These are phyloP conservation scores for Agrochola litura DNA, from an alignment of 2,888 invertebrate species.

Conservation along the genomic window DNA sequence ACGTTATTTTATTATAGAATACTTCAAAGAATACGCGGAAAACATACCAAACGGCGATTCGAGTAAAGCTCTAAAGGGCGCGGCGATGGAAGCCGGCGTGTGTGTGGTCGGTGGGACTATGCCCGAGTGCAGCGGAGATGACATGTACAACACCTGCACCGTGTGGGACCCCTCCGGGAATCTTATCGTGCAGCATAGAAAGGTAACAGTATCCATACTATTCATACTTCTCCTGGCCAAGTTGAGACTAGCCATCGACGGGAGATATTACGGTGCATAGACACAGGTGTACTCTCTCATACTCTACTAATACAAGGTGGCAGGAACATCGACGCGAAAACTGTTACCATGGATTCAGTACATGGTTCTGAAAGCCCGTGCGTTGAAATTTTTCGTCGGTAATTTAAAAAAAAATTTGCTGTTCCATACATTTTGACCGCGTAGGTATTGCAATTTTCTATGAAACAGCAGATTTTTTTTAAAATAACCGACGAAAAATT, in stretches of 20 bases:
- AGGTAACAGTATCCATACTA: constrained; percentile 78
- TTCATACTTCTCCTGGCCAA: background rate
- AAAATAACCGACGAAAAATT: too few species aligned
- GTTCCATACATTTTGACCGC: too few species aligned
- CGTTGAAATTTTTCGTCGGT: too few species aligned
- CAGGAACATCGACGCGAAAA: too few species aligned
- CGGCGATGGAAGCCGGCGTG: constrained; percentile 94
- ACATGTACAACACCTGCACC: constrained; percentile 96
- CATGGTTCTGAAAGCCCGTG: too few species aligned
- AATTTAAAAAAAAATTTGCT: too few species aligned
- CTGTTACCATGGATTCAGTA: too few species aligned
- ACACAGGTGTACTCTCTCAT: background rate
- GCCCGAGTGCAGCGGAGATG: constrained; percentile 93
- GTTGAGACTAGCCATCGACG: background rate
- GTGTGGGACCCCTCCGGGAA: constrained; percentile 95
- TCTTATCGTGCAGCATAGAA: constrained; percentile 95
- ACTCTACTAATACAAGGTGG: background rate
- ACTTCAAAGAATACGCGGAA: constrained; percentile 97
- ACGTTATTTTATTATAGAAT: constrained; percentile 81
- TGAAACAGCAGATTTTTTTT: too few species aligned
- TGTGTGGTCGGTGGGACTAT: constrained; percentile 97
- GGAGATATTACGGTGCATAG: background rate
- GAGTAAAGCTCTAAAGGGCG: constrained; percentile 92
- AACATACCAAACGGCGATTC: constrained; percentile 95
- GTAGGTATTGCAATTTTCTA: too few species aligned